Evolutionary conservation across 2,797 vertebrate species (phyloP), one percentile per base, ranked within the genome.

Genomic region (Sphenopsis melanotis): DNA sequence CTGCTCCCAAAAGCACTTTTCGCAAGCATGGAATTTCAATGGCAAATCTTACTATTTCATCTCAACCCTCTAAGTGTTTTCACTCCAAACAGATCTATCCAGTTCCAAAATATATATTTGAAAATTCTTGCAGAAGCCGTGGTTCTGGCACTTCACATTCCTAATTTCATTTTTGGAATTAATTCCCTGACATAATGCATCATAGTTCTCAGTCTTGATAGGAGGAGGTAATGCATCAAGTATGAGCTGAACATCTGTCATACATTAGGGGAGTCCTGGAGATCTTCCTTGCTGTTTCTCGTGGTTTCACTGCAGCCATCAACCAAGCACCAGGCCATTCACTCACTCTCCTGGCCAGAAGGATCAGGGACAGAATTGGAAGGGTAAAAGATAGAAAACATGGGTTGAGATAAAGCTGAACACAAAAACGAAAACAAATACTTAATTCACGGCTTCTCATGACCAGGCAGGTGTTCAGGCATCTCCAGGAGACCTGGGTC

Each of bases 171-270:
- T 95, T 86, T 55, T 21, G 27, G 61, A 42, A 90, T 90, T 39
- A 83, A 90, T 70, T 81, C 32, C 37, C 44, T 86, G 44, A 34
- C 37, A 74, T 70, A 83, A 70, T 66, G 34, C 60, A 83, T 81
- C 30, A 23, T 16, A 78, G 30, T 65, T 84, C 81, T 91, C 80
- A 81, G 12, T 39, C 37, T 46, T 90, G 34, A 36, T 72, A 69
- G 56, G 30, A 65, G 57, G 6, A 94, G 27, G 20, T 78, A 93
- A 96, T 93, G 29, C 14, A 94, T 92, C 86, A 96, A 89, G 75
- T 84, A 69, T 50, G 61, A 96, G 30, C 50, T 84, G 66, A 94
- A 78, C 74, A 90, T 93, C 84, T 94, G 87, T 79, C 82, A 69
- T 50, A 9, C 24, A 47, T 72, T 79, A 65, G 39, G 34, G 24